Evolutionary conservation across 2,888 invertebrate genomes (phyloP).

Genomic region (Nudaria mundana): DNA sequence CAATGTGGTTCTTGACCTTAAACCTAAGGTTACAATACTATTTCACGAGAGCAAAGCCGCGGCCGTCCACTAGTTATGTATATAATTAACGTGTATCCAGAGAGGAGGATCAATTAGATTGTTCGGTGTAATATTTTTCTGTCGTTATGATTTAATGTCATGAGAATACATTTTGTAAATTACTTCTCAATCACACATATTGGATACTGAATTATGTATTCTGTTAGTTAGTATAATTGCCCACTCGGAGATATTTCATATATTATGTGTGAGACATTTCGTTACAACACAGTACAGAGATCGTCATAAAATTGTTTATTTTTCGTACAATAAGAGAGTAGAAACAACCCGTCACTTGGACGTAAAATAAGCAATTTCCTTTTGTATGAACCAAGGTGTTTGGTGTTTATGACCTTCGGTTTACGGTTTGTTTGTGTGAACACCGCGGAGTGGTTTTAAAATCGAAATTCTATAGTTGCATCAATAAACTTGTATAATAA

Average conservation of each 20-base stretch:
- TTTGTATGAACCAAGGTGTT: slow-evolving; percentile 74
- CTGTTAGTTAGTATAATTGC: too few relatives aligned
- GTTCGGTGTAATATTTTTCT: too few relatives aligned
- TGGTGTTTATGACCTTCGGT: slow-evolving; percentile 65
- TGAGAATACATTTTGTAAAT: too few relatives aligned
- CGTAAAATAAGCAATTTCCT: slow-evolving; percentile 79
- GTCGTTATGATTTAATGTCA: too few relatives aligned
- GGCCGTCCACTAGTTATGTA: too few relatives aligned
- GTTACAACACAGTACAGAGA: slow-evolving; percentile 30
- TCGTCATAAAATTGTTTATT: slow-evolving; percentile 65
- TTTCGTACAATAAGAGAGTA: slow-evolving; percentile 60
- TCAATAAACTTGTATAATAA: slow-evolving; percentile 45
- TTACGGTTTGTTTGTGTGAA: slow-evolving; percentile 73
- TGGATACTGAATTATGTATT: too few relatives aligned
- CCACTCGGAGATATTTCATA: not conserved
- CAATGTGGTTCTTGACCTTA: too few relatives aligned
- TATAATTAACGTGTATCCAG: too few relatives aligned
- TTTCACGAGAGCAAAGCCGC: too few relatives aligned
- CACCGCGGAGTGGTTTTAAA: slow-evolving; percentile 52
- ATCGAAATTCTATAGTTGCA: slow-evolving; percentile 61
- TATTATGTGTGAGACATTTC: slow-evolving; percentile 16
- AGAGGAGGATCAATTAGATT: too few relatives aligned
- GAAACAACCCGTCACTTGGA: slow-evolving; percentile 60
- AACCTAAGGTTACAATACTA: too few relatives aligned
- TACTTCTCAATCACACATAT: too few relatives aligned